Evolutionary conservation across 2,888 invertebrate genomes (phyloP), one percentile per base, ranked within the genome.

Genomic region (Harpagoxenus sublaevis): DNA sequence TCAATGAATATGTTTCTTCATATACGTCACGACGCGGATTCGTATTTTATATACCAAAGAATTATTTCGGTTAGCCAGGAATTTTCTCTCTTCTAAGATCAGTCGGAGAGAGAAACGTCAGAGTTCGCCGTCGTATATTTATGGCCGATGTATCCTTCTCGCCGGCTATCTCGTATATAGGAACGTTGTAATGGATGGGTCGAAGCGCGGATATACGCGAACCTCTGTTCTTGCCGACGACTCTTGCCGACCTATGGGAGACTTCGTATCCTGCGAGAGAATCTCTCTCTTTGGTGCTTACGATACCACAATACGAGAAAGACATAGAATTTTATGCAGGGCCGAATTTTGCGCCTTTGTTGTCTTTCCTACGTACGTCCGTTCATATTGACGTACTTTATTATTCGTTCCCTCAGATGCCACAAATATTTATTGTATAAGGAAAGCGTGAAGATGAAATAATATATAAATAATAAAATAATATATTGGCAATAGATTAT

Each of bases 201-300:
- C 92, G 91, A 92, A 93, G 93, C 92, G 92, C 92, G 92, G 92
- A 92, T 92, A 92, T 92, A 93, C 92, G 93, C 93, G 92, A 92
- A 92, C 93, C 93, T 94, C 93, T 94, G 95, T 95, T 95, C 94
- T 95, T 92, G 94, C 94, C 94, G 94, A 93, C 87, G 86, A 87
- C 84, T 86, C 88, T 82, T 78, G 45, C 55, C 84, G 55, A 71
- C 63, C 35, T 73, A 77, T 65, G 28, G 51, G 35, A 53, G 84
- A 65, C 86, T 90, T 63, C 60, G 88, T 88, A 90, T 88, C 85
- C 85, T 82, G 68, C 84, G 65, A 79, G 65, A 79, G 63, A 65
- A 83, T 86, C 73, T 86, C 51, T 79, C 57, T 66, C 48, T 65
- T 65, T n/a, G 75, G 45, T 62, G 75, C 65, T 70, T 62, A 42